Conservation (phyloP, 2,113 vertebrate genomes). For the Oreotragus oreotragus region DNA sequence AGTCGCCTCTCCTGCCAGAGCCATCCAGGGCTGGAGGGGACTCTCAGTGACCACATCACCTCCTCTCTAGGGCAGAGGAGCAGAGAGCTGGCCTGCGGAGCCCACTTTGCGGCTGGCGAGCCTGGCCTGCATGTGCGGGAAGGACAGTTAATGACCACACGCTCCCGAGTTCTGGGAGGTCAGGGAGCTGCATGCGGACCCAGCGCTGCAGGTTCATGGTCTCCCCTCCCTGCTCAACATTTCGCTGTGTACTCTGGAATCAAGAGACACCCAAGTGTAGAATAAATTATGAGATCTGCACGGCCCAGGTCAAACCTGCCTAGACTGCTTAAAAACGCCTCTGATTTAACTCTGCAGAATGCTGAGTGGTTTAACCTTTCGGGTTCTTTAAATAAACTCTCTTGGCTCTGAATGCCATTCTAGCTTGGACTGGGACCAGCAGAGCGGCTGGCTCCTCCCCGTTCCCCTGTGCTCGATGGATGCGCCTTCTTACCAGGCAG, state of each 20-base stretch:
- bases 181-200: accelerated
- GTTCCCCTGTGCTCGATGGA: accelerated
- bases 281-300: neutral
- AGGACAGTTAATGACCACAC: neutral
- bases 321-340: neutral
- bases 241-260: neutral
- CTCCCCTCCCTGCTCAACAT: neutral
- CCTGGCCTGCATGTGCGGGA: neutral
- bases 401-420: neutral
- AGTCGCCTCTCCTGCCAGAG: neutral
- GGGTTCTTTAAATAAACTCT: neutral
- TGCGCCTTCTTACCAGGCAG: neutral
- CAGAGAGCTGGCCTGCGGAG: too few species aligned
- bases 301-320: neutral
- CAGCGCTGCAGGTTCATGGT: accelerated
- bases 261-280: accelerated
- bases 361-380: neutral
- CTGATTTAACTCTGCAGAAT: neutral
- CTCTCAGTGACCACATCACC: accelerated
- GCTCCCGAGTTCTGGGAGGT: neutral
- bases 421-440: neutral
- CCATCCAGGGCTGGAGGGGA: accelerated
- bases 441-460: accelerated
- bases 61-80: neutral
- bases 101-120: neutral